Evolutionary conservation across 1,140 invertebrate genomes (phyloP).

Genomic region (Tribolium castaneum): DNA sequence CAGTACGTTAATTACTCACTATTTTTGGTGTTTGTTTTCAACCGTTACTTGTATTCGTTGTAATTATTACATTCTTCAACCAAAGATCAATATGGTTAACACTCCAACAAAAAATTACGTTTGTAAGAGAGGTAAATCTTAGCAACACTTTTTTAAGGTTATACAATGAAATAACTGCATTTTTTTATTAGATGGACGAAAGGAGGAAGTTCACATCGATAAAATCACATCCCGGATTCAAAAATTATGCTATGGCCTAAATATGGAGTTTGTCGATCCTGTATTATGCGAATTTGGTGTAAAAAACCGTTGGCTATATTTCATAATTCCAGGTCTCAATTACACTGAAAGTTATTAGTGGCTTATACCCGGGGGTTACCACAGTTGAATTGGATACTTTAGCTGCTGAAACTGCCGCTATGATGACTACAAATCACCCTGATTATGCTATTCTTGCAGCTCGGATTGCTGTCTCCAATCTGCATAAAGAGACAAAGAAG

Average conservation of each 20-base stretch:
- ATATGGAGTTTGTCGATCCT: conserved; percentile 96
- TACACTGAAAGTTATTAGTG: conserved; percentile 90
- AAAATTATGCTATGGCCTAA: conserved; percentile 95
- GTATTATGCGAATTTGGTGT: conserved; percentile 70
- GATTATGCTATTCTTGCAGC: conserved; percentile 98
- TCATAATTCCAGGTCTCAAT: conserved; percentile 64
- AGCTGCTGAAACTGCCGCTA: conserved; percentile 96
- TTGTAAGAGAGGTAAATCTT: conserved; percentile 3
- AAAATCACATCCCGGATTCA: conserved; percentile 97
- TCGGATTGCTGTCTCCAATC: conserved; percentile 95
- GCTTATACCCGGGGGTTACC: conserved; percentile 94
- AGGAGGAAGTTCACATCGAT: conserved; percentile 95
- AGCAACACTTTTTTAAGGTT: neutral
- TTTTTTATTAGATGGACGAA: conserved; percentile 78
- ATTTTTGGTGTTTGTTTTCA: neutral
- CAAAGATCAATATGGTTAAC: neutral
- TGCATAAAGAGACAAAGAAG: conserved; percentile 97
- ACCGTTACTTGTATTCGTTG: neutral
- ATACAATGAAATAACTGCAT: neutral
- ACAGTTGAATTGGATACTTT: conserved; percentile 97
- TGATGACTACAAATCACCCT: conserved; percentile 95
- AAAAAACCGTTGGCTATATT: neutral
- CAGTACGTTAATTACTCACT: neutral
- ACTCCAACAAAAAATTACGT: conserved; percentile 15
- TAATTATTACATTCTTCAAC: neutral